phyloP scores from a whole-genome alignment of 23 tunicate genomes.

The Styela plicata region DNA sequence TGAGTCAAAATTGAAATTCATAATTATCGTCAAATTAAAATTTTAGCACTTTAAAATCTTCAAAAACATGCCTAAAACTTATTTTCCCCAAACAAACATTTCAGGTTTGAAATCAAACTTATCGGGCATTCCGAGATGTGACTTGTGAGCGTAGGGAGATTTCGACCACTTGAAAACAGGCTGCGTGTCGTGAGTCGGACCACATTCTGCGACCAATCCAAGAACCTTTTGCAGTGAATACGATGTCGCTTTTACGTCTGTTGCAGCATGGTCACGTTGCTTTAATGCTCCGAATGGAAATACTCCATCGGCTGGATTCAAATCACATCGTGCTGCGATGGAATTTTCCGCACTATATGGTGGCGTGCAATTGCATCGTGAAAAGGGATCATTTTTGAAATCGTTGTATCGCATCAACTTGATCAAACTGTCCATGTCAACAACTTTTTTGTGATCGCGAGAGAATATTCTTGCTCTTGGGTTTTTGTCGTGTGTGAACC shows the following conservation, averaged over 20 bases:
- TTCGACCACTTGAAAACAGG: constrained; percentile 43
- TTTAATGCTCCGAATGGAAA: constrained; percentile 39
- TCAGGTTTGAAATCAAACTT: constrained; percentile 37
- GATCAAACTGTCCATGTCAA: constrained; percentile 24
- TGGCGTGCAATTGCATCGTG: constrained; percentile 39
- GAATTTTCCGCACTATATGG: constrained; percentile 52
- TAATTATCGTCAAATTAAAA: too few species aligned
- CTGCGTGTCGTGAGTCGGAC: constrained; percentile 53
- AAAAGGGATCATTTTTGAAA: constrained; percentile 40
- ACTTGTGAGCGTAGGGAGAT: constrained; percentile 25
- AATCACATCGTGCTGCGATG: constrained; percentile 44
- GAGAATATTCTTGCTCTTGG: constrained; percentile 45
- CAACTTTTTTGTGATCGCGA: constrained; percentile 40
- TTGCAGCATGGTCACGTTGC: constrained; percentile 40
- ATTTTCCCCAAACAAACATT: constrained; percentile 30
- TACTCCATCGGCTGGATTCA: constrained; percentile 23
- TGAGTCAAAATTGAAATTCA: too few species aligned
- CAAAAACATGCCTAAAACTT: not conserved
- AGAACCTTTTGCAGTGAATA: not conserved
- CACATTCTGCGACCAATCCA: constrained; percentile 48
- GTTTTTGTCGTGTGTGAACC: constrained; percentile 55
- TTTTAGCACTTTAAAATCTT: not conserved
- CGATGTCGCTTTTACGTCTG: constrained; percentile 41
- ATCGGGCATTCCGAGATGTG: constrained; percentile 47
- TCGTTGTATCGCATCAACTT: constrained; percentile 53